Percentiles rank a stretch among this genome's conserved stretches.
Evolutionary conservation across 2,113 vertebrate genomes (phyloP).

Genomic region (Sinocyclocheilus anophthalmus): DNA sequence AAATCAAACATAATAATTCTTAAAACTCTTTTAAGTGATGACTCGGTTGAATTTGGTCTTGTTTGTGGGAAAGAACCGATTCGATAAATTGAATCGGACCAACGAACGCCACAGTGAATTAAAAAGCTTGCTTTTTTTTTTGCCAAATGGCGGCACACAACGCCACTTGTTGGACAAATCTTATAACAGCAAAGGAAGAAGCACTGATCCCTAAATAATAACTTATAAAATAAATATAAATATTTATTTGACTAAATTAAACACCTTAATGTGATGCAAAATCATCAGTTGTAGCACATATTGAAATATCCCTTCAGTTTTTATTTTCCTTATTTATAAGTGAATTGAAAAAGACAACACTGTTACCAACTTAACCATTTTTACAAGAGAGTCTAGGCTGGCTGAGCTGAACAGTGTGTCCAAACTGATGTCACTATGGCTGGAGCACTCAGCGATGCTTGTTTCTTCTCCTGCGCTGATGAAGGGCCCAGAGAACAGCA

Average conservation of each 20-base stretch:
- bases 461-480: slow-evolving; percentile 13
- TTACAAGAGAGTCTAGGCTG: background rate
- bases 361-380: background rate
- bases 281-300: background rate
- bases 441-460: background rate
- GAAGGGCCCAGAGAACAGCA: background rate
- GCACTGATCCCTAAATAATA: no score
- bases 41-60: background rate
- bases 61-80: background rate
- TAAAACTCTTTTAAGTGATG: background rate
- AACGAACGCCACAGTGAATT: background rate
- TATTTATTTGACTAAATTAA: slow-evolving; percentile 1
- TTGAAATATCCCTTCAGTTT: background rate
- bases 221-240: no score
- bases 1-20: background rate
- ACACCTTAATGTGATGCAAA: background rate
- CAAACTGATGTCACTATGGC: background rate
- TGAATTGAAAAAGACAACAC: background rate
- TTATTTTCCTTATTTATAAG: background rate
- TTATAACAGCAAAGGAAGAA: background rate
- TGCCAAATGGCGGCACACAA: background rate
- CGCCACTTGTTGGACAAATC: slow-evolving; percentile 35
- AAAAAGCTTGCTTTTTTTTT: background rate
- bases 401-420: slow-evolving; percentile 8
- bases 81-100: background rate